These are phyloP conservation scores for Clarias macrocephalus DNA, from an alignment of 2,113 vertebrate species.

Conservation along the genomic window DNA sequence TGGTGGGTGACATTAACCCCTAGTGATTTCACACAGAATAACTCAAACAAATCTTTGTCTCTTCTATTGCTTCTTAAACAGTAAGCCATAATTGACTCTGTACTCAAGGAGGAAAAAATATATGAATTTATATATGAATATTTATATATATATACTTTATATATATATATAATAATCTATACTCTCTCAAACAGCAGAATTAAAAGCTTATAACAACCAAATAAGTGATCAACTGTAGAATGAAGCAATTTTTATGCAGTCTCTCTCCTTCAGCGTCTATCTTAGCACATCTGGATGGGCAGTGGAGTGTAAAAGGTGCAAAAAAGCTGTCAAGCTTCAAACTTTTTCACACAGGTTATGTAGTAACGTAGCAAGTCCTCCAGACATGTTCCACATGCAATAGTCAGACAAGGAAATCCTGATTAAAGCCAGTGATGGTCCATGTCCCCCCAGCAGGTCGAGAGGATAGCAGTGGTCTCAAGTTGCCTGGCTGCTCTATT, in stretches of 20 bases:
- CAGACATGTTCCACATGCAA: conserved; percentile 62
- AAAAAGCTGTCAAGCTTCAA: conserved; percentile 60
- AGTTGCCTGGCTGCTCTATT: conserved; percentile 31
- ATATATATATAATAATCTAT: conserved; percentile 59
- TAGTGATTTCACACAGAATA: conserved; percentile 28
- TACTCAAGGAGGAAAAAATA: conserved; percentile 71
- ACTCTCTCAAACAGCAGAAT: conserved; percentile 67
- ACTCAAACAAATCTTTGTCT: conserved; percentile 32
- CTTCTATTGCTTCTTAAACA: conserved; percentile 66
- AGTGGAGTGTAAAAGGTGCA: conserved; percentile 50
- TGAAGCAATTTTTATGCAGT: conserved; percentile 69
- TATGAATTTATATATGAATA: conserved; percentile 57
- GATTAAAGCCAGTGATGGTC: conserved; percentile 68
- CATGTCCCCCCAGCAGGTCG: background rate
- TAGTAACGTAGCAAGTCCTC: conserved; percentile 71
- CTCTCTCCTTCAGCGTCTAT: conserved; percentile 30
- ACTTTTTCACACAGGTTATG: conserved; percentile 68
- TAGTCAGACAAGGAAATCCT: conserved; percentile 70
- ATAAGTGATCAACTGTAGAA: conserved; percentile 55
- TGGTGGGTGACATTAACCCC: conserved; percentile 1
- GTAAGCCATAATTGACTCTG: conserved; percentile 79
- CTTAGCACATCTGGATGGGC: conserved; percentile 2
- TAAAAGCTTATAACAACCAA: conserved; percentile 66
- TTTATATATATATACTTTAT: conserved; percentile 59
- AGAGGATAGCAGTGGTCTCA: conserved; percentile 51